Base-by-base conservation (phyloP, 1,140 invertebrate species). In the Pogonomyrmex californicus region DNA sequence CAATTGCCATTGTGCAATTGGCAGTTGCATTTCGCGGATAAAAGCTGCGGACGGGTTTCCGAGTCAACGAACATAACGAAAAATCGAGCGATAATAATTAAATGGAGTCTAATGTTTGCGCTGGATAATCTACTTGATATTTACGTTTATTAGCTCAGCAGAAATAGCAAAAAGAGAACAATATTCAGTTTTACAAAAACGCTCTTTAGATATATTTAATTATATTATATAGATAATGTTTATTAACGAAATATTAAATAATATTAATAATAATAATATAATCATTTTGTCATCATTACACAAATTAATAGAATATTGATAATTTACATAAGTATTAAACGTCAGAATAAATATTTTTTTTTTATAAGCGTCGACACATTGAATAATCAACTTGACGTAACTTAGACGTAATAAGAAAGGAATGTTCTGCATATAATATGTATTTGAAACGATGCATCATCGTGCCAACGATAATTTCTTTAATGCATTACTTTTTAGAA, bases 81-180 rank as follows among this genome's bases (percentile, higher is more conserved):
- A 83, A 83, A 73, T 71, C n/a, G 66, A 23, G n/a, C 68, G 23
- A 75, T 49, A 60, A 33, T 60, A 82, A 82, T 82, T 75, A 83
- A 73, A 83, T 75, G 68, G 68, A 73, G 79, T 33, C 68, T 36
- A 44, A 56, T 81, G 38, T 81, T 70, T 70, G 23, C 38, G 14
- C 38, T 81, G 78, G 23, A 23, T n/a, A 41, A 81, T 70, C 36
- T 65, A 70, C 44, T 49, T 70, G 23, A 56, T 81, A 70, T 81
- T 81, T 81, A 81, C 65, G 12, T 70, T 81, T 81, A 49, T 56
- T 70, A 23, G 70, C 44, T 70, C 38, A 56, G 51, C 12, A 56
- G 12, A 17, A 70, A n/a, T 81, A 6, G 38, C 33, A 36, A 70
- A 54, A 54, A 70, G 76, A 23, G 58, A 65, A 65, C 36, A 17